phyloP scores from a whole-genome alignment of 2,888 invertebrate species.

The Artemia sinica region DNA sequence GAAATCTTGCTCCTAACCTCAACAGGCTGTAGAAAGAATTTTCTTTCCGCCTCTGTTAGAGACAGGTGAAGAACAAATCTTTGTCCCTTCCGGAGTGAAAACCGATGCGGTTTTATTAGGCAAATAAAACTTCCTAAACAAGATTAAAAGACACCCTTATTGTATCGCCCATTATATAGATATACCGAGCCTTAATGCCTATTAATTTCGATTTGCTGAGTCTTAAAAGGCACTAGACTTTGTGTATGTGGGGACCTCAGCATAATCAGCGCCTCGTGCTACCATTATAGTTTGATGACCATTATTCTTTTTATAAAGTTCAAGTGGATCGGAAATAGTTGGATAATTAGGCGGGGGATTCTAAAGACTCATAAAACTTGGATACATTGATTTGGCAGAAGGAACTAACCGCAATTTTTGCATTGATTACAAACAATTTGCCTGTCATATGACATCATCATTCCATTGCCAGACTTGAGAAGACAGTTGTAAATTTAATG shows the following conservation, averaged over 20 bases:
- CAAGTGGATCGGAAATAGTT: conserved; percentile 4
- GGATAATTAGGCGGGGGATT: conserved; percentile 9
- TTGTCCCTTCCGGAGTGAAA: neutral
- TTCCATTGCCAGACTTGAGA: too few relatives aligned
- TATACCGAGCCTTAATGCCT: conserved; percentile 1
- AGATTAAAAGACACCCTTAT: conserved; percentile 12
- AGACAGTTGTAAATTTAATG: too few relatives aligned
- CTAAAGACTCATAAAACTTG: neutral
- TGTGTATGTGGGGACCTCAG: neutral
- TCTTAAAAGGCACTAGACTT: conserved; percentile 12
- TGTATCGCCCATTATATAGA: conserved; percentile 10
- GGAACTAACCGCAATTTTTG: too few relatives aligned
- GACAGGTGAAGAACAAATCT: too few relatives aligned
- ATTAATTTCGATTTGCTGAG: neutral
- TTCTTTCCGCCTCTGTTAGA: too few relatives aligned
- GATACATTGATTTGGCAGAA: neutral
- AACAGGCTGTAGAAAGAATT: too few relatives aligned
- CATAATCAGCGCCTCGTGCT: conserved; percentile 9
- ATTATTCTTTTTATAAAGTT: neutral
- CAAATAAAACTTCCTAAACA: neutral
- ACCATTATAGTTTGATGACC: conserved; percentile 4
- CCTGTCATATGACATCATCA: too few relatives aligned
- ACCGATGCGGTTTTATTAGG: conserved; percentile 1
- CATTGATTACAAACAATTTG: too few relatives aligned
- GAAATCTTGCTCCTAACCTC: too few relatives aligned